Conservation (phyloP, 2,888 invertebrate species). For the Pterostichus madidus region DNA sequence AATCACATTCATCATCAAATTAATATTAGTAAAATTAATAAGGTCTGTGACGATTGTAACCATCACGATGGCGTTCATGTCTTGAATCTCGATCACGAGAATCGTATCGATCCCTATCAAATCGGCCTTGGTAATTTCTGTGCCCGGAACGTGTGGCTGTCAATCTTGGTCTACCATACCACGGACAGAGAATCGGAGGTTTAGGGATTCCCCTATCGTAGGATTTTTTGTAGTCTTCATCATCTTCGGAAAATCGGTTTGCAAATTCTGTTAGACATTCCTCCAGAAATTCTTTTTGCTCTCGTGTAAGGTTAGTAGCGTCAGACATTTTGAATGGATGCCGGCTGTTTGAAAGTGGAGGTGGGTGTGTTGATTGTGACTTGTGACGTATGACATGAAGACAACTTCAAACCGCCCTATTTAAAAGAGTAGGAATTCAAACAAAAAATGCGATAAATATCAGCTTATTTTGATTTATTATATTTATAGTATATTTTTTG, state of each 20-base stretch:
- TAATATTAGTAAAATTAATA: constrained; percentile 66
- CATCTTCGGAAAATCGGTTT: constrained; percentile 75
- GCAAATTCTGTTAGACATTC: constrained; percentile 76
- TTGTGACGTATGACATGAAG: not conserved
- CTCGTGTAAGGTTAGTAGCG: constrained; percentile 72
- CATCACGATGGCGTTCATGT: constrained; percentile 60
- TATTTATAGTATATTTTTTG: constrained; percentile 21
- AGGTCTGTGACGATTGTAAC: constrained; percentile 65
- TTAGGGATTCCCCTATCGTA: constrained; percentile 73
- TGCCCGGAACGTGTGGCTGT: constrained; percentile 67
- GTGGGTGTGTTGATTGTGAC: not conserved
- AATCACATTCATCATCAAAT: constrained; percentile 15
- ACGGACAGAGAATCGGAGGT: constrained; percentile 77
- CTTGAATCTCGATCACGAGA: constrained; percentile 65
- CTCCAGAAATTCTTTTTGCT: constrained; percentile 76
- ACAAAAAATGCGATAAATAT: not conserved
- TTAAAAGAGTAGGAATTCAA: not conserved
- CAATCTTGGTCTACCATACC: constrained; percentile 72
- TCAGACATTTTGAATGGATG: constrained; percentile 46
- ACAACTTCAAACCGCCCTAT: constrained; percentile 5
- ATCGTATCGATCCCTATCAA: constrained; percentile 63
- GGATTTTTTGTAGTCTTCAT: constrained; percentile 75
- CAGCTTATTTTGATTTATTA: no score
- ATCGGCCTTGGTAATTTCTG: constrained; percentile 66
- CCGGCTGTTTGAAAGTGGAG: not conserved